phyloP scores from a whole-genome alignment of 2,888 invertebrate species.

The Bruchidius siliquastri region DNA sequence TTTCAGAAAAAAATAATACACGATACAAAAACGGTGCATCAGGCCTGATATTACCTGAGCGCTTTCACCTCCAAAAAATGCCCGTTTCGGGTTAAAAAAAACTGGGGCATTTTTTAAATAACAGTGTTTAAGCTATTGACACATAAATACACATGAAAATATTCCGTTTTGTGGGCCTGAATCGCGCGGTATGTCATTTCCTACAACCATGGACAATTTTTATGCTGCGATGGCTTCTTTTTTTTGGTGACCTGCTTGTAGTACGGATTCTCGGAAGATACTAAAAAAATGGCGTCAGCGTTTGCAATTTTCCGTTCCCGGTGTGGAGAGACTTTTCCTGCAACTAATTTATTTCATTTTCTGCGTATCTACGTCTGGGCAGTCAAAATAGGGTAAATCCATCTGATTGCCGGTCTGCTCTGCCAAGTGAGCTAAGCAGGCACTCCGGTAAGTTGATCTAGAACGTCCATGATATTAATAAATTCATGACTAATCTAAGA shows the following conservation, averaged over 20 bases:
- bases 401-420: too few relatives aligned
- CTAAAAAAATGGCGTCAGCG: not conserved
- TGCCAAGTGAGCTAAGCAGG: too few relatives aligned
- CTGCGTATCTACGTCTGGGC: too few relatives aligned
- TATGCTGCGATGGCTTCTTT: not conserved
- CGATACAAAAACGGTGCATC: not conserved
- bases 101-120: constrained; percentile 10
- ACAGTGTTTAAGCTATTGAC: constrained; percentile 6
- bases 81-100: constrained; percentile 1
- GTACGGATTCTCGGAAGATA: not conserved
- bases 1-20: not conserved
- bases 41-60: not conserved
- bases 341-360: too few relatives aligned
- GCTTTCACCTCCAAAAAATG: not conserved
- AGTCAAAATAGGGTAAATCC: too few relatives aligned
- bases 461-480: too few relatives aligned
- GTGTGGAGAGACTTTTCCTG: not conserved
- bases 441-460: too few relatives aligned
- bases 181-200: not conserved
- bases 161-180: not conserved
- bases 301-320: not conserved
- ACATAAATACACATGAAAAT: not conserved
- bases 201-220: not conserved
- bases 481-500: too few relatives aligned
- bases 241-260: not conserved